Conservation (phyloP, 2,888 invertebrate genomes). For the Nomada flava region DNA sequence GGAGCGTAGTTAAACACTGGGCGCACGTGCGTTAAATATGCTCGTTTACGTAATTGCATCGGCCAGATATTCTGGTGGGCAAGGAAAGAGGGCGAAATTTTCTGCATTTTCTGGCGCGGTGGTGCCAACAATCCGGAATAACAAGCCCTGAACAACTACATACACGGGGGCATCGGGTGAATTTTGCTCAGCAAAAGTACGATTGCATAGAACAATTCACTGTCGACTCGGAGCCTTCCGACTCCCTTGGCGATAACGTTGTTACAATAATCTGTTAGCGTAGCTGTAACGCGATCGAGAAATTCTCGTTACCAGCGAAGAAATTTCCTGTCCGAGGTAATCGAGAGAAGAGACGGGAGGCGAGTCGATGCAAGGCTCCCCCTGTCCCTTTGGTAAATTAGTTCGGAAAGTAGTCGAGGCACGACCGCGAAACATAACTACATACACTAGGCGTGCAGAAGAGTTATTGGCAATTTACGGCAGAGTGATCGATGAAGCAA, state of each 20-base stretch:
- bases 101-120: not conserved
- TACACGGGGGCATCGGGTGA: too few species aligned
- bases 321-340: slow-evolving; percentile 31
- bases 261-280: slow-evolving; percentile 5
- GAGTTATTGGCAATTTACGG: slow-evolving; percentile 64
- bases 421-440: slow-evolving; percentile 59
- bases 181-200: not conserved
- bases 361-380: not conserved
- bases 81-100: slow-evolving; percentile 31
- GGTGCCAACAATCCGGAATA: not conserved
- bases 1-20: slow-evolving; percentile 41
- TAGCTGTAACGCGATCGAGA: slow-evolving; percentile 1
- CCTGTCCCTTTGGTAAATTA: slow-evolving; percentile 56
- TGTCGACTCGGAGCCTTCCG: not conserved
- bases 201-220: not conserved
- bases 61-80: slow-evolving; percentile 19
- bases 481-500: slow-evolving; percentile 60
- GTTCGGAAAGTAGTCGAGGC: slow-evolving; percentile 59
- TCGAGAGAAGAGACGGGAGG: slow-evolving; percentile 5
- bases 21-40: slow-evolving; percentile 60
- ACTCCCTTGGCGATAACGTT: not conserved
- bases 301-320: slow-evolving; percentile 37
- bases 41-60: slow-evolving; percentile 53
- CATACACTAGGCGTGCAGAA: slow-evolving; percentile 40
- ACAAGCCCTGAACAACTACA: too few species aligned